phyloP scores from a whole-genome alignment of 2,113 vertebrate genomes.

The Ranitomeya variabilis region DNA sequence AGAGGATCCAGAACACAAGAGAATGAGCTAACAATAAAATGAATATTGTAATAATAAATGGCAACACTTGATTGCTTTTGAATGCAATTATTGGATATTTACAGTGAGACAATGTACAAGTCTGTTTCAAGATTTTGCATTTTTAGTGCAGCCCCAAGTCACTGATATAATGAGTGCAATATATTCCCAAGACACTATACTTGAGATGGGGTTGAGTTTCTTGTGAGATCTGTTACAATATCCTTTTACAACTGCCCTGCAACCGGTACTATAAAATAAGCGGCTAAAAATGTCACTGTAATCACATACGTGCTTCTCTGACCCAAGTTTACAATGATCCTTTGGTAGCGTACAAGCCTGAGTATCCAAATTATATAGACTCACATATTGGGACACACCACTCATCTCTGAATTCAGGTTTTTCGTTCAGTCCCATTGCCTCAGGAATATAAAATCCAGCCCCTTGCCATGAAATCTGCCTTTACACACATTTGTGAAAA shows the following conservation, averaged over 20 bases:
- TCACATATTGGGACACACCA: no score
- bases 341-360: not conserved
- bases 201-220: not conserved
- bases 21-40: not conserved
- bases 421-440: no score
- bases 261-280: not conserved
- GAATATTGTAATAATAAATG: not conserved
- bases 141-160: not conserved
- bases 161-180: not conserved
- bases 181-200: not conserved
- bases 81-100: not conserved
- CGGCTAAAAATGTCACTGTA: conserved; percentile 1
- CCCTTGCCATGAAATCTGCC: no score
- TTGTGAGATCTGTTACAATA: conserved; percentile 32
- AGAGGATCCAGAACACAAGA: not conserved
- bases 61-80: not conserved
- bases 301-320: not conserved
- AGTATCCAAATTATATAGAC: no score
- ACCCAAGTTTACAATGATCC: not conserved
- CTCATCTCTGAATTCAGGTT: no score
- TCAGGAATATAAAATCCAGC: no score
- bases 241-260: conserved; percentile 38
- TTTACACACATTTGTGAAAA: no score
- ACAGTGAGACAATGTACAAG: not conserved
- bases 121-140: no score